Evolutionary conservation across 2,113 vertebrate species (phyloP), one percentile per base, ranked within the genome.

Genomic region (Hippocampus barbouri): DNA sequence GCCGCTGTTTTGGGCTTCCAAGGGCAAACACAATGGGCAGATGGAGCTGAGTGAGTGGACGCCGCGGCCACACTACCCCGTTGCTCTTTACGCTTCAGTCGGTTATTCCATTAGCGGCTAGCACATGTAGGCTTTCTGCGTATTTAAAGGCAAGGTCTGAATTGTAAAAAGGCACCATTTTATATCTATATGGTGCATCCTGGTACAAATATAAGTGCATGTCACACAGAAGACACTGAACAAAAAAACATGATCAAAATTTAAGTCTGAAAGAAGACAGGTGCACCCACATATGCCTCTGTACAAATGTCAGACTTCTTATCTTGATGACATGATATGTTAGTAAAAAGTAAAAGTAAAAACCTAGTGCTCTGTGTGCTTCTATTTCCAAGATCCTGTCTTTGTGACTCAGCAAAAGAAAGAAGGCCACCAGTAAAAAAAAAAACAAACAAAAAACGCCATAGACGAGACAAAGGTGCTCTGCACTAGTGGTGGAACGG

Each of bases 21-120:
- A 88, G 87, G 89, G 86, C 90, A 86, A 84, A 85, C 73, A 88
- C 87, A 89, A 88, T 87, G 78, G 80, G 78, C 90, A 91, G 88
- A 87, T 88, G 89, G 86, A 86, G 85, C 69, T 5, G 73, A 80
- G 84, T 81, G 78, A 76, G 86, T 77, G 71, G 78, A 76, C 81
- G 83, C 85, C 86, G 89, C 88, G 83, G 79, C 71, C 64, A 64
- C 57, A 79, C 79, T 74, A 59, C 76, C 88, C 80, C 70, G 82
- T 86, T 82, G 87, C 72, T 80, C 74, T 20, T 2, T 71, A 79
- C 76, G 69, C 79, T 72, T 75, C 65, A 56, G 78, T 83, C 76
- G 66, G 77, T 66, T 27, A 61, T 27, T 61, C 59, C 59, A 64
- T 64, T 64, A 64, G 62, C 11, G 20, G 38, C 38, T 41, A 2